A percentile compares a stretch with the other conserved stretches of the same genome.
Conservation (phyloP, 2,113 vertebrate species). For the Tragulus kanchil region DNA sequence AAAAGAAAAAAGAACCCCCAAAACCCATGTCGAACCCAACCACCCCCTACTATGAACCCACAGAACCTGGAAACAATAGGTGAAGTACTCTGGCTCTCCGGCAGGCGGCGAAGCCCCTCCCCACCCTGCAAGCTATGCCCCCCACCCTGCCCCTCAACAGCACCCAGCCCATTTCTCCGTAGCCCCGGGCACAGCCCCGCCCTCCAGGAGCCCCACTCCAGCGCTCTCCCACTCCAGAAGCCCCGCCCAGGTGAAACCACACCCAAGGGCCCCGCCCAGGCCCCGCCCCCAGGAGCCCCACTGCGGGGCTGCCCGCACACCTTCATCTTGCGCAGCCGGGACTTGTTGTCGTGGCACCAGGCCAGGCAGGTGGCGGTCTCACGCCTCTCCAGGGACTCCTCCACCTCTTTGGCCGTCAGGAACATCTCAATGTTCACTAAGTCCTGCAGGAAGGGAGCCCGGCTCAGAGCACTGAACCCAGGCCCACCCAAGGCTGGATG, state of each 20-base stretch:
- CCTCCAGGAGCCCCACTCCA: no score
- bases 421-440: constrained; percentile 99
- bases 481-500: rapidly evolving
- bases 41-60: neutral
- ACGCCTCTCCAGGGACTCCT: constrained; percentile 98
- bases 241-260: neutral
- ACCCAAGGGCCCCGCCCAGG: neutral
- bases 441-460: constrained; percentile 88
- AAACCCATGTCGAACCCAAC: neutral
- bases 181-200: no score
- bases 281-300: neutral
- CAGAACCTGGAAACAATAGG: neutral
- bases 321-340: constrained; percentile 99
- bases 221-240: no score
- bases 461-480: neutral
- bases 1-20: no score
- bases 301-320: neutral
- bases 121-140: neutral
- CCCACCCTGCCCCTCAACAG: neutral
- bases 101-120: neutral
- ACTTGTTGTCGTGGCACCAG: constrained; percentile 99
- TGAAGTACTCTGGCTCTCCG: rapidly evolving
- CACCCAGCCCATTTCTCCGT: no score
- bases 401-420: constrained; percentile 99
- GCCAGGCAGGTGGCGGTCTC: constrained; percentile 98